phyloP scores from a whole-genome alignment of 2,113 vertebrate genomes.

The Trogon melanurus region DNA sequence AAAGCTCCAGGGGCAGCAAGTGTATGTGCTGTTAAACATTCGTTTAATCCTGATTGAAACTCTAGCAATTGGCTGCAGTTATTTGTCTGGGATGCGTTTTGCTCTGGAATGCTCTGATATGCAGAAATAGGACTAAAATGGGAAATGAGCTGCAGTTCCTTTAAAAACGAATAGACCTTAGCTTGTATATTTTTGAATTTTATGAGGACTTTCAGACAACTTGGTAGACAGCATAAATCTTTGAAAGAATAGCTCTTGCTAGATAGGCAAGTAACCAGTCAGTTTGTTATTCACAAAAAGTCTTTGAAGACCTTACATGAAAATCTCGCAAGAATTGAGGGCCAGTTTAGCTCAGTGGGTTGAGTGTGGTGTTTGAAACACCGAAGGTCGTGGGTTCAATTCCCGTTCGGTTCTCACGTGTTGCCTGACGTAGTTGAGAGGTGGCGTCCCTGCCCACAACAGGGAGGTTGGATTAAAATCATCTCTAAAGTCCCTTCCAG shows the following conservation, averaged over 20 bases:
- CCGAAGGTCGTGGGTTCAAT: too few relatives aligned
- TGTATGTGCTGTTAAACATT: not conserved
- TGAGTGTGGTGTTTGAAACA: too few relatives aligned
- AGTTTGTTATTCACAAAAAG: not conserved
- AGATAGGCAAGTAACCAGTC: not conserved
- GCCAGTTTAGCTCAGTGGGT: too few relatives aligned
- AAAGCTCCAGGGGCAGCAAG: not conserved
- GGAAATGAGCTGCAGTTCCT: not conserved
- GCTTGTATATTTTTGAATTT: not conserved
- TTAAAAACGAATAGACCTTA: not conserved
- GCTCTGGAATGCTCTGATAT: not conserved
- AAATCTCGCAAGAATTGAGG: not conserved
- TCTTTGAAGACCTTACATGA: not conserved
- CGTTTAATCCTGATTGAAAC: not conserved
- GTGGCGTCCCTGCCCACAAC: too few relatives aligned
- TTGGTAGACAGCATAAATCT: not conserved
- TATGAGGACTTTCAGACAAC: not conserved
- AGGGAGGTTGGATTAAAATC: too few relatives aligned
- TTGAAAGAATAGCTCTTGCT: not conserved
- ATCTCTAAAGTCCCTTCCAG: too few relatives aligned
- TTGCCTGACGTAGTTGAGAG: too few relatives aligned
- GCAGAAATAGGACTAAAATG: not conserved
- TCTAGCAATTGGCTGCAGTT: not conserved
- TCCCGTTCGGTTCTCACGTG: not conserved
- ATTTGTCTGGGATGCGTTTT: not conserved